Percentiles rank a stretch among this genome's conserved stretches.
phyloP scores from a whole-genome alignment of 2,113 vertebrate genomes.

The Bufo bufo region DNA sequence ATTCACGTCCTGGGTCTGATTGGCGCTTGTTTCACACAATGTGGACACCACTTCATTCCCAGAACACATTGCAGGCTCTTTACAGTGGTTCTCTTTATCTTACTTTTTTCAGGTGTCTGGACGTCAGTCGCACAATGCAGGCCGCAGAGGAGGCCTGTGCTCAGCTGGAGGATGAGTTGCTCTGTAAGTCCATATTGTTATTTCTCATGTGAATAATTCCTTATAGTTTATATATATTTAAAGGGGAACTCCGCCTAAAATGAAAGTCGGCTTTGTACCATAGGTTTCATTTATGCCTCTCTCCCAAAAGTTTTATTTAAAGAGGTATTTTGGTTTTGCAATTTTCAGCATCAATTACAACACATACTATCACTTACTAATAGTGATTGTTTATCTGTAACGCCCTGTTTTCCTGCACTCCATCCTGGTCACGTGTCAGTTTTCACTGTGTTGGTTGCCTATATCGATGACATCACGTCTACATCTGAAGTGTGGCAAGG shows the following conservation, averaged over 20 bases:
- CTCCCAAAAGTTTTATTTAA: background rate
- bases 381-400: too few species aligned
- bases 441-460: too few species aligned
- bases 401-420: too few species aligned
- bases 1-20: constrained; percentile 21
- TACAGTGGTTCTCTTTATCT: background rate
- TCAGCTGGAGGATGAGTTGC: constrained; percentile 60
- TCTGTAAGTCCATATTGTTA: constrained; percentile 54
- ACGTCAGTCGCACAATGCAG: constrained; percentile 64
- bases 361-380: too few species aligned
- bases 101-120: constrained; percentile 27
- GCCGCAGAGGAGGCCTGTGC: constrained; percentile 58
- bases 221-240: too few species aligned
- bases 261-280: background rate
- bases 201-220: background rate
- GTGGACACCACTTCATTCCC: background rate
- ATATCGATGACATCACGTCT: too few species aligned
- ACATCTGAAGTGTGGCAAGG: too few species aligned
- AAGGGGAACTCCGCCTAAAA: too few species aligned
- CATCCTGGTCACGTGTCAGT: too few species aligned
- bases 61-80: background rate
- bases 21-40: constrained; percentile 27
- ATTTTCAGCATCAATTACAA: too few species aligned
- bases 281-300: background rate
- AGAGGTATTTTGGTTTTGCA: too few species aligned